These are phyloP conservation scores for Bombyx mandarina DNA, from an alignment of 1,140 invertebrate genomes.

Conservation along the genomic window DNA sequence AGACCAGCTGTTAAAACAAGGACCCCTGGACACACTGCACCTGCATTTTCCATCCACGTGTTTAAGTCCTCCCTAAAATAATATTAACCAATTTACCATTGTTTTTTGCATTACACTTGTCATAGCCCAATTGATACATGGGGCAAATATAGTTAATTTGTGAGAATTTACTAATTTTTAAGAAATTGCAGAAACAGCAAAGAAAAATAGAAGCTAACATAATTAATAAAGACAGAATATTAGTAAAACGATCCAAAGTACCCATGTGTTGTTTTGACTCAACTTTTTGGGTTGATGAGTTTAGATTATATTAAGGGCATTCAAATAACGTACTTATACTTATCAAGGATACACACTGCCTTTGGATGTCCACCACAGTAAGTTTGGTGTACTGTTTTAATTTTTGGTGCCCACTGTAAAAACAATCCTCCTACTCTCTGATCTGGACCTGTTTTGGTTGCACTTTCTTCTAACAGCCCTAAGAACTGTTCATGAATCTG, in stretches of 20 bases:
- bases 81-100: background rate
- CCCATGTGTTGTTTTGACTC: background rate
- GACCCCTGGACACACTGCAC: slow-evolving; percentile 86
- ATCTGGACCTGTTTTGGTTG: slow-evolving; percentile 77
- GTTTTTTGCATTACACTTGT: too few relatives aligned
- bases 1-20: slow-evolving; percentile 92
- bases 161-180: background rate
- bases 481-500: slow-evolving; percentile 87
- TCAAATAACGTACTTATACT: slow-evolving; percentile 79
- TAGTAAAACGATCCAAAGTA: background rate
- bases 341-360: slow-evolving; percentile 92
- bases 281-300: too few relatives aligned
- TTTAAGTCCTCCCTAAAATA: slow-evolving; percentile 85
- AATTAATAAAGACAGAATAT: background rate
- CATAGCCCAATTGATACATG: too few relatives aligned
- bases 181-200: background rate
- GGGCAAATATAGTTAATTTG: background rate
- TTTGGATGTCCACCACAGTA: slow-evolving; percentile 95
- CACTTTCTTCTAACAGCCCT: slow-evolving; percentile 81
- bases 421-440: slow-evolving; percentile 94
- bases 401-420: slow-evolving; percentile 85
- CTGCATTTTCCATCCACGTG: slow-evolving; percentile 88
- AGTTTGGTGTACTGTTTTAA: slow-evolving; percentile 87
- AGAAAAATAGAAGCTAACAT: background rate
- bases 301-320: background rate